Evolutionary conservation across 1,140 invertebrate species (phyloP), one percentile per base, ranked within the genome.

Genomic region (Formica selysi): DNA sequence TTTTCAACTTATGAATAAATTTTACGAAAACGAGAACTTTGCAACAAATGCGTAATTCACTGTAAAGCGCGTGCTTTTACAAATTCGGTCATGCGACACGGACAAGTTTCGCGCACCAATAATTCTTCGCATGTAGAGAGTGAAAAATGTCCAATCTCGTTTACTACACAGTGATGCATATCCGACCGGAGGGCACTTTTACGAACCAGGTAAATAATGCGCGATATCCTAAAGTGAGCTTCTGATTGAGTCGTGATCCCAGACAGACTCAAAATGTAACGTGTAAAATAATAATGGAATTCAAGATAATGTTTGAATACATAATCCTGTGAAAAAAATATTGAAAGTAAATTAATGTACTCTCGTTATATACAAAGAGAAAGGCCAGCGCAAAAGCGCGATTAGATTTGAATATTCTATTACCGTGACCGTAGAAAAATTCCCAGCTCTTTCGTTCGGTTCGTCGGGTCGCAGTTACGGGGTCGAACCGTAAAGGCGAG

Each of bases 41-140:
- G 19, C 67, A 29, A 11, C 36, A 13, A 32, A 44, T 36, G 1
- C 41, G 51, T 26, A 73, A 59, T 61, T 59, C n/a, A 41, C 13
- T 22, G 67, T 16, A 19, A 48, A 44, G 11, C 44, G 68, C 11
- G 48, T 22, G 64, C 48, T 26, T 62, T 26, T 61, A 61, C 4
- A 36, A 83, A 83, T 83, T 36, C 13, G 76, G 26, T 73, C 79
- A 61, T 36, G 79, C 79, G 54, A 83, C 67, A 81, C 54, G 79
- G 26, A 51, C 48, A 29, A 73, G 68, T 32, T 61, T 22, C 13
- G 26, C 67, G 38, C 68, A 73, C 73, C 79, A 62, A 44, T 74
- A 83, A 74, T 83, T 74, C 76, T 16, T 57, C 19, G 48, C 16
- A 22, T 19, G 19, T n/a, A 59, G 38, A 57, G 54, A n/a, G 61